phyloP scores from a whole-genome alignment of 2,888 invertebrate genomes.

The Acleris cristana region DNA sequence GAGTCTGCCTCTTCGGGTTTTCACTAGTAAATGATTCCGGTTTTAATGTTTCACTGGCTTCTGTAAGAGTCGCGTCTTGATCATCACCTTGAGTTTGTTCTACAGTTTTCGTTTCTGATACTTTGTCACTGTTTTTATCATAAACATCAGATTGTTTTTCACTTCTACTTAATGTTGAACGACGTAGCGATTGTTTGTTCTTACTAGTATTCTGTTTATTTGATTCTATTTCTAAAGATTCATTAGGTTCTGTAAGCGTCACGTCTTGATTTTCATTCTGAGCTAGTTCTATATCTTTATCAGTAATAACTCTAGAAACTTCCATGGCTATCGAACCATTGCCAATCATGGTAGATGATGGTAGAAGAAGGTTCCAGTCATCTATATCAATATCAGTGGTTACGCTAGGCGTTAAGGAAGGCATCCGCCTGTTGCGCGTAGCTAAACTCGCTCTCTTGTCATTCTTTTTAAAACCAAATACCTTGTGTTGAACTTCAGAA shows the following conservation, averaged over 20 bases:
- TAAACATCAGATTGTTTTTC: conserved; percentile 10
- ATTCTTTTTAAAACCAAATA: conserved; percentile 61
- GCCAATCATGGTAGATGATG: conserved; percentile 78
- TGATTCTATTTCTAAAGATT: conserved; percentile 10
- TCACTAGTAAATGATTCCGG: background rate
- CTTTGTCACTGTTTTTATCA: background rate
- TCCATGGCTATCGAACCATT: conserved; percentile 57
- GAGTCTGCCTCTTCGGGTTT: background rate
- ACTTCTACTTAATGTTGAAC: conserved; percentile 3
- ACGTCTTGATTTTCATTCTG: conserved; percentile 40
- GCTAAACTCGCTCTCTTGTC: conserved; percentile 44
- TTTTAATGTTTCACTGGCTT: too few species aligned
- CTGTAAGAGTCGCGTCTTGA: conserved; percentile 12
- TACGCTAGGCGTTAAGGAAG: conserved; percentile 59
- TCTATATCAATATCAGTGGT: conserved; percentile 71
- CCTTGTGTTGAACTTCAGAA: conserved; percentile 63
- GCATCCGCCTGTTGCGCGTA: conserved; percentile 48
- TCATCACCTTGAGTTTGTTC: too few species aligned
- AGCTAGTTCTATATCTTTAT: conserved; percentile 20
- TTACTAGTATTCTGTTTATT: conserved; percentile 35
- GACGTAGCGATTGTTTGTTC: conserved; percentile 24
- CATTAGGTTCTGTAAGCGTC: conserved; percentile 31
- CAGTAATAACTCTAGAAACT: conserved; percentile 12
- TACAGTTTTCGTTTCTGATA: too few species aligned
- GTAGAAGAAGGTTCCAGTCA: conserved; percentile 68